These are phyloP conservation scores for Leptinotarsa texana DNA, from an alignment of 1,140 invertebrate genomes.

Conservation along the genomic window DNA sequence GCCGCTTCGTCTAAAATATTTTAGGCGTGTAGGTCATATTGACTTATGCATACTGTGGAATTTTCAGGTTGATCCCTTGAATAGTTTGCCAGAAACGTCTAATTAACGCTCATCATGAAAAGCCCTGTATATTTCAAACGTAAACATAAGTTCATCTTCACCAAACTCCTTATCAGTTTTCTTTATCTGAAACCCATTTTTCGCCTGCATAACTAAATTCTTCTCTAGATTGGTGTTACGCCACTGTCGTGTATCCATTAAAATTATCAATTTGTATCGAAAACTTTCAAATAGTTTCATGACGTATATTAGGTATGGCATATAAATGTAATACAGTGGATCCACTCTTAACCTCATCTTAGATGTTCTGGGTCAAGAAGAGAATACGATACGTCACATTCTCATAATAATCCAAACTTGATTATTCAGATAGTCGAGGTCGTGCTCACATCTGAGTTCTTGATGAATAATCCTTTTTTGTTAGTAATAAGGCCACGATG, in stretches of 20 bases:
- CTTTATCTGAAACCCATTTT: no score
- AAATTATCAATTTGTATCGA: neutral
- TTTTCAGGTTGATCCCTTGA: no score
- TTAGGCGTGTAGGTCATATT: no score
- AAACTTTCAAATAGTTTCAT: constrained; percentile 2
- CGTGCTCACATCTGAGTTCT: neutral
- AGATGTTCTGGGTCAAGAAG: neutral
- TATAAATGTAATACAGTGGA: neutral
- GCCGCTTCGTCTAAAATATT: no score
- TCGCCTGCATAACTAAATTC: no score
- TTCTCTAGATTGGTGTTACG: neutral
- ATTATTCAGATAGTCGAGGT: constrained; percentile 8
- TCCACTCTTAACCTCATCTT: neutral
- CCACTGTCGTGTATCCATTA: neutral
- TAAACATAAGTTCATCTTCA: no score
- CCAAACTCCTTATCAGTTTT: no score
- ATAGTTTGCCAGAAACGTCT: no score
- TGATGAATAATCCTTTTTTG: neutral
- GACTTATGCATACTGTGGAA: no score
- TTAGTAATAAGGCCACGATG: neutral
- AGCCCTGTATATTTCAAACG: no score
- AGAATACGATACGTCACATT: constrained; percentile 4
- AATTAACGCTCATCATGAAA: no score
- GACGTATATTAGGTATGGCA: neutral
- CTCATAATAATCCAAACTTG: constrained; percentile 6